Conservation (phyloP, 1,140 invertebrate genomes). For the Drusus annulatus region DNA sequence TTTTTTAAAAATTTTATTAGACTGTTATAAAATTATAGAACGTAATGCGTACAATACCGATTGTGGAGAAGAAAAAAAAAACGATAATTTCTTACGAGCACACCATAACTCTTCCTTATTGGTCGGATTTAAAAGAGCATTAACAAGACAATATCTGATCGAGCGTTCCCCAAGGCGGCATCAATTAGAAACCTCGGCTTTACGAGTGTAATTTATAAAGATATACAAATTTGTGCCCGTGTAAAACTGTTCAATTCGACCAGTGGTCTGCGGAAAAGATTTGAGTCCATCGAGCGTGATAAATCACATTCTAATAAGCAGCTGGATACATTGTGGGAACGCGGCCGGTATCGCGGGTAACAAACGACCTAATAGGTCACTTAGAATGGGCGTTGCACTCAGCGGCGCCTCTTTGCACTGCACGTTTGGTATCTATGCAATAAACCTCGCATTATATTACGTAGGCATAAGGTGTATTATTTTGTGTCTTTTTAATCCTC, state of each 20-base stretch:
- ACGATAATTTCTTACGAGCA: constrained; percentile 5
- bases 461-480: neutral
- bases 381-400: constrained; percentile 40
- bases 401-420: constrained; percentile 45
- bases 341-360: constrained; percentile 41
- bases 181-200: constrained; percentile 26
- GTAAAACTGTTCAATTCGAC: constrained; percentile 11
- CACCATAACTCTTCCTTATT: constrained; percentile 40
- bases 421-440: neutral
- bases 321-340: constrained; percentile 56
- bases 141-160: constrained; percentile 20
- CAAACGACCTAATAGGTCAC: constrained; percentile 52
- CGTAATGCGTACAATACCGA: neutral
- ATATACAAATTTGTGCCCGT: constrained; percentile 25
- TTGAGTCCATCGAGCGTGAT: constrained; percentile 46
- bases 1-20: neutral
- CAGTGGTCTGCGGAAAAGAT: constrained; percentile 20
- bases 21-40: neutral
- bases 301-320: constrained; percentile 54
- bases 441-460: neutral
- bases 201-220: neutral
- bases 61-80: neutral
- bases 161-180: constrained; percentile 8
- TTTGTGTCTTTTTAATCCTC: no score
- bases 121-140: constrained; percentile 21